Evolutionary conservation across 2,888 invertebrate species (phyloP).

Genomic region (Gnatocerus cornutus): DNA sequence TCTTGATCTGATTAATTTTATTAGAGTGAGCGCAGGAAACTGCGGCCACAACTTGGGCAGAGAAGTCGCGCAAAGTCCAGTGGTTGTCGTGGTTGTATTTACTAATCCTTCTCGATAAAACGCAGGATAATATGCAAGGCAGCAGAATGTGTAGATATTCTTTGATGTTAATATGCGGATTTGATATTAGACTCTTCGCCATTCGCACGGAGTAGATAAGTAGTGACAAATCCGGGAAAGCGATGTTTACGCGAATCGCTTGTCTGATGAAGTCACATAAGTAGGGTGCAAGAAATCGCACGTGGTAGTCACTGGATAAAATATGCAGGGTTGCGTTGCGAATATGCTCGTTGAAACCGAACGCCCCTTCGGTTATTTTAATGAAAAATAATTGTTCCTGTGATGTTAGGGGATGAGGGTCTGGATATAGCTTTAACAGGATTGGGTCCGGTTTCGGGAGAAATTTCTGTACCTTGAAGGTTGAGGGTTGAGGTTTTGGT

Average conservation of each 20-base stretch:
- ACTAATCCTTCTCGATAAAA: slow-evolving; percentile 59
- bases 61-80: slow-evolving; percentile 64
- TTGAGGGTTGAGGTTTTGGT: slow-evolving; percentile 4
- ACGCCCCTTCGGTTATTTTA: slow-evolving; percentile 62
- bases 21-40: slow-evolving; percentile 59
- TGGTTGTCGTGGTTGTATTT: slow-evolving; percentile 64
- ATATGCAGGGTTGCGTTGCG: slow-evolving; percentile 60
- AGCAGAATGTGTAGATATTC: slow-evolving; percentile 59
- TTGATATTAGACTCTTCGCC: slow-evolving; percentile 61
- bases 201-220: slow-evolving; percentile 62
- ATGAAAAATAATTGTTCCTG: slow-evolving; percentile 63
- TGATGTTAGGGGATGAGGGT: slow-evolving; percentile 58
- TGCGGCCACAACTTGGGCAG: slow-evolving; percentile 58
- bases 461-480: slow-evolving; percentile 50
- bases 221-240: slow-evolving; percentile 61
- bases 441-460: slow-evolving; percentile 60
- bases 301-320: slow-evolving; percentile 57
- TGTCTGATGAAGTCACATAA: slow-evolving; percentile 61
- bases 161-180: slow-evolving; percentile 57
- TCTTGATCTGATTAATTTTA: slow-evolving; percentile 59
- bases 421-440: slow-evolving; percentile 58
- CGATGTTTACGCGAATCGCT: slow-evolving; percentile 60
- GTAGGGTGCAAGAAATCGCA: slow-evolving; percentile 59
- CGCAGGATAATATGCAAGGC: slow-evolving; percentile 62
- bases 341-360: slow-evolving; percentile 62